These are phyloP conservation scores for Tipula unca DNA, from an alignment of 2,888 invertebrate species.

Conservation along the genomic window DNA sequence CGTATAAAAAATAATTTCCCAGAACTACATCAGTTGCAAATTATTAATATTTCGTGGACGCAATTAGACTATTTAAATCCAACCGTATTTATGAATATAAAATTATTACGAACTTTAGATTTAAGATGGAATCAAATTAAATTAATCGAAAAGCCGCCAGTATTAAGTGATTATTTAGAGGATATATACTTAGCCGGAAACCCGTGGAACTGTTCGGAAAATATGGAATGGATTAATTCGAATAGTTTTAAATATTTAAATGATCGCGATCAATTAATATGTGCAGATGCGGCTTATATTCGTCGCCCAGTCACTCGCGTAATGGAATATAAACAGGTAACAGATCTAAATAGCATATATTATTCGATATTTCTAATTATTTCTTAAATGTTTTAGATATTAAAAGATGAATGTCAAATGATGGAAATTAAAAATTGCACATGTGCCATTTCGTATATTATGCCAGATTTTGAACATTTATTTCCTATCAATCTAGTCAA, in stretches of 20 bases:
- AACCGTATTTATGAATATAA: conserved; percentile 35
- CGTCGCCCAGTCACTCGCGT: conserved; percentile 33
- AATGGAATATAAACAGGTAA: conserved; percentile 38
- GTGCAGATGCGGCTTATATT: conserved; percentile 37
- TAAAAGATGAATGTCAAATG: conserved; percentile 36
- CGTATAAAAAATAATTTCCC: conserved; percentile 23
- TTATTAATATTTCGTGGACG: conserved; percentile 41
- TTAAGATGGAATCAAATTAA: conserved; percentile 39
- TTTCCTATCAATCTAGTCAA: conserved; percentile 40
- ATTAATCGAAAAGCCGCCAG: conserved; percentile 35
- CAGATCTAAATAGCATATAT: not conserved
- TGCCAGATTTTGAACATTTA: conserved; percentile 31
- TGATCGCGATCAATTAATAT: conserved; percentile 35
- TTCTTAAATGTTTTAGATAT: conserved; percentile 27
- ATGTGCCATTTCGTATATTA: conserved; percentile 38
- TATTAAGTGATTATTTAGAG: conserved; percentile 26
- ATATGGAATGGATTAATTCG: conserved; percentile 37
- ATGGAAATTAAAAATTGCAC: conserved; percentile 37
- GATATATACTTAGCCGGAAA: conserved; percentile 30
- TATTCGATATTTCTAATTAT: not conserved
- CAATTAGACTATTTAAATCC: conserved; percentile 34
- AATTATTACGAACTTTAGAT: conserved; percentile 34
- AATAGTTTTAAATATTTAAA: conserved; percentile 33
- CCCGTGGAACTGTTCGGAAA: conserved; percentile 40
- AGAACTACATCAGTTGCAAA: conserved; percentile 27